A percentile compares a stretch with the other conserved stretches of the same genome.
phyloP scores from a whole-genome alignment of 2,797 vertebrate genomes.

The Sebastiscus tertius region DNA sequence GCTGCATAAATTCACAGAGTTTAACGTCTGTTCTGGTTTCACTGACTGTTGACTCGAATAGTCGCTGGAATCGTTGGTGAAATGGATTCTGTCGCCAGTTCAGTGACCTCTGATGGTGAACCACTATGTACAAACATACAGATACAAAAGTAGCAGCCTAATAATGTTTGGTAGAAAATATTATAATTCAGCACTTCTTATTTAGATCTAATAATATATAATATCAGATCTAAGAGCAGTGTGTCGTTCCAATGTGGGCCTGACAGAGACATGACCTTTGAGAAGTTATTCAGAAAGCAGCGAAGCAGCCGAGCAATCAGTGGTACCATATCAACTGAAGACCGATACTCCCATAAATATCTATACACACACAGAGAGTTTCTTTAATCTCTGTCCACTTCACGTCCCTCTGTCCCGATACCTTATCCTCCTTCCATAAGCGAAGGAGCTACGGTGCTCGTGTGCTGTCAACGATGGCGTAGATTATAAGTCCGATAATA shows the following conservation, averaged over 20 bases:
- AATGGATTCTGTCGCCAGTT: background rate
- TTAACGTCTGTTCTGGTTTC: background rate
- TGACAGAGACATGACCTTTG: background rate
- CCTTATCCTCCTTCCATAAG: background rate
- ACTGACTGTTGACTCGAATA: background rate
- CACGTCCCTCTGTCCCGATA: conserved; percentile 1
- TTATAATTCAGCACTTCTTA: background rate
- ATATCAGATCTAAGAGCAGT: background rate
- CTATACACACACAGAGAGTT: conserved; percentile 16
- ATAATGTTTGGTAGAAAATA: conserved; percentile 4
- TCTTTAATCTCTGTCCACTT: background rate
- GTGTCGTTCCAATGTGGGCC: background rate
- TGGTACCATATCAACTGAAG: conserved; percentile 71
- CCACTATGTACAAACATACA: background rate
- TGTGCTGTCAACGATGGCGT: background rate
- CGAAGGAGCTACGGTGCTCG: background rate
- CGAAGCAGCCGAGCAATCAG: conserved; percentile 54
- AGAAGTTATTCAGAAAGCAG: background rate
- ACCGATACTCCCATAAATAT: conserved; percentile 48
- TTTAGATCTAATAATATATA: background rate
- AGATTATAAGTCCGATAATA: conserved; percentile 70
- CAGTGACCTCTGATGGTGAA: background rate
- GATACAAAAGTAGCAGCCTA: background rate
- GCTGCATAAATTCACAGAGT: background rate
- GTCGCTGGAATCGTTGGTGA: background rate